Evolutionary conservation across 1,140 invertebrate species (phyloP).

Genomic region (Dendroctonus valens): DNA sequence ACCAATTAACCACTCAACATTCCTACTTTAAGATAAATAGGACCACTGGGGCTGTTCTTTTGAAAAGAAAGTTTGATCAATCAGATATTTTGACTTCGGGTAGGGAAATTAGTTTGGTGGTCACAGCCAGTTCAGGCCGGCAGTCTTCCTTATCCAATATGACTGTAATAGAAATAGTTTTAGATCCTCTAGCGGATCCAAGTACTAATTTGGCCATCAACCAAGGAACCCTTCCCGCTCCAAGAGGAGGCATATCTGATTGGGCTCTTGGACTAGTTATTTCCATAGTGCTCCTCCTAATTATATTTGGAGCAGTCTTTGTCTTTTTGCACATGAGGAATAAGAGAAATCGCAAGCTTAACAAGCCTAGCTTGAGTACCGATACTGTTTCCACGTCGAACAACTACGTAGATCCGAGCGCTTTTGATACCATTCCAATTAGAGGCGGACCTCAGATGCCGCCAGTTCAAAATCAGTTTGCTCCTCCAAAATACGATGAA

Average conservation of each 20-base stretch:
- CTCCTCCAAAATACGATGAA: conserved; percentile 87
- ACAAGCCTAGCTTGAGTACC: conserved; percentile 70
- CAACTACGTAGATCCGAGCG: conserved; percentile 78
- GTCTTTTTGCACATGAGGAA: conserved; percentile 82
- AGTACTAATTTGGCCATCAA: conserved; percentile 59
- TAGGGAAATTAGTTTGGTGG: conserved; percentile 72
- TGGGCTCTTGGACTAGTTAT: conserved; percentile 87
- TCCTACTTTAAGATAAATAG: conserved; percentile 89
- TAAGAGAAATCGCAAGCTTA: conserved; percentile 74
- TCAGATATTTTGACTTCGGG: conserved; percentile 60
- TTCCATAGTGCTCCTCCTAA: conserved; percentile 74
- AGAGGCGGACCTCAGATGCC: conserved; percentile 56
- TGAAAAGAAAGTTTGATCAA: conserved; percentile 74
- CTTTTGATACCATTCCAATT: conserved; percentile 86
- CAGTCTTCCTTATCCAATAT: conserved; percentile 82
- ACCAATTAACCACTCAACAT: conserved; percentile 79
- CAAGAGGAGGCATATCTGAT: conserved; percentile 70
- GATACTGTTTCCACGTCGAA: conserved; percentile 73
- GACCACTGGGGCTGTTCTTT: conserved; percentile 81
- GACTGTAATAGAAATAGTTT: conserved; percentile 78
- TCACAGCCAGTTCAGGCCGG: conserved; percentile 84
- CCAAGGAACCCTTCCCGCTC: conserved; percentile 54
- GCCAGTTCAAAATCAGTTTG: conserved; percentile 68
- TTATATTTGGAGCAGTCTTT: conserved; percentile 78
- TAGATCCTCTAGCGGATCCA: conserved; percentile 67